These are phyloP conservation scores for Gadopsis bispinosus DNA, from an alignment of 2,797 vertebrate genomes.

Conservation along the genomic window DNA sequence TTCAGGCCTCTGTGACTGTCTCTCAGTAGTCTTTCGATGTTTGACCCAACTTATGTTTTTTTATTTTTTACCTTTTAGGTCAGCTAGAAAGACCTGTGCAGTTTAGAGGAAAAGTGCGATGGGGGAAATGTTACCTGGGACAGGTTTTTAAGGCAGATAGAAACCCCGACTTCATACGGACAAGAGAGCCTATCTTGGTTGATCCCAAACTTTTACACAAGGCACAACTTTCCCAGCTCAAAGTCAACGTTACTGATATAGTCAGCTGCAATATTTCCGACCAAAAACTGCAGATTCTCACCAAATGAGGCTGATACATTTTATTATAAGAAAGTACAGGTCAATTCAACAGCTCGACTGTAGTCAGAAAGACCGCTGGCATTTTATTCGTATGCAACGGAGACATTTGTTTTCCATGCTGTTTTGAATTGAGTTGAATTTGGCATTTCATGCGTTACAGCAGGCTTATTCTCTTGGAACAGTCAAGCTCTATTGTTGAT, in stretches of 20 bases:
- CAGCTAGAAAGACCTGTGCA: not conserved
- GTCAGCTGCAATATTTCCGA: not conserved
- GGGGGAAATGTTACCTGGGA: not conserved
- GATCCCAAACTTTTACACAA: not conserved
- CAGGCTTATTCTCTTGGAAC: conserved; percentile 36
- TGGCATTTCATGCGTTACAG: conserved; percentile 24
- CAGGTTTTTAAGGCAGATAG: no score
- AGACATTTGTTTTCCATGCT: conserved; percentile 21
- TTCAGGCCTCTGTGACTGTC: not conserved
- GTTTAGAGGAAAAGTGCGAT: conserved; percentile 1
- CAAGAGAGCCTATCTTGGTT: not conserved
- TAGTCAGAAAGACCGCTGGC: not conserved
- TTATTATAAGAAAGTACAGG: not conserved
- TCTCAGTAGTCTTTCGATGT: conserved; percentile 17
- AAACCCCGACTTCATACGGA: no score
- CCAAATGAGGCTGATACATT: not conserved
- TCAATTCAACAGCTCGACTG: not conserved
- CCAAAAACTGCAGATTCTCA: not conserved
- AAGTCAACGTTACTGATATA: not conserved
- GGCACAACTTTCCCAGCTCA: not conserved
- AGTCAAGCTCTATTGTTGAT: conserved; percentile 41
- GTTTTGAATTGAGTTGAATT: conserved; percentile 35
- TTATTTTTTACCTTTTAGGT: conserved; percentile 3
- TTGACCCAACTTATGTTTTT: not conserved
- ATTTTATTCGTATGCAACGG: conserved; percentile 13